Conservation (phyloP, 2,797 vertebrate species). For the Sphenodon punctatus region DNA sequence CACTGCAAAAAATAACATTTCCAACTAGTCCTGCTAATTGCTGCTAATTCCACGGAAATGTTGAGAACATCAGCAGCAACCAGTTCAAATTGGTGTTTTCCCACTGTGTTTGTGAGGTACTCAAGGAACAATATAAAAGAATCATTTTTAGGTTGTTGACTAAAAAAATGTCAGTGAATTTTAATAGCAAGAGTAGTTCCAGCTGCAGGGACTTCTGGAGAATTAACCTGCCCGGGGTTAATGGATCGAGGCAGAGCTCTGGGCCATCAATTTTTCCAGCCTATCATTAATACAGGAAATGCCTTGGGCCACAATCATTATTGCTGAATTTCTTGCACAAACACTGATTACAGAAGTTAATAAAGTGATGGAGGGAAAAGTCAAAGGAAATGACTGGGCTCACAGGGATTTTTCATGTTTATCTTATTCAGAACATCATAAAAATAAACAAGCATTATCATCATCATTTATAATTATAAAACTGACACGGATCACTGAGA, state of each 20-base stretch:
- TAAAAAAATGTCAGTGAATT: slow-evolving; percentile 7
- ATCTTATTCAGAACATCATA: slow-evolving; percentile 3
- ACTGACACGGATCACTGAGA: background rate
- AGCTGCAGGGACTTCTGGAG: slow-evolving; percentile 10
- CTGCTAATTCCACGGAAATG: slow-evolving; percentile 4
- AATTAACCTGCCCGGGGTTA: slow-evolving; percentile 6
- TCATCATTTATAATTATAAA: slow-evolving; percentile 4
- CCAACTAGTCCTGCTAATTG: background rate
- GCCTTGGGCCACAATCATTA: background rate
- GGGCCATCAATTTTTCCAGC: slow-evolving; percentile 16
- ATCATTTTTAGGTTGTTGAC: background rate
- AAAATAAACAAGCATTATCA: background rate
- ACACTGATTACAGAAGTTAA: slow-evolving; percentile 12
- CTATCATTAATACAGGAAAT: slow-evolving; percentile 44
- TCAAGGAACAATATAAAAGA: background rate
- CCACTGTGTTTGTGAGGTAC: slow-evolving; percentile 3
- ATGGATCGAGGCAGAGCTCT: background rate
- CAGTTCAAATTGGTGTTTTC: slow-evolving; percentile 15
- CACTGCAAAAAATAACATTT: background rate
- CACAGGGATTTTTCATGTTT: background rate
- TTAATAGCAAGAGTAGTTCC: background rate
- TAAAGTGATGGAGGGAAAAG: background rate
- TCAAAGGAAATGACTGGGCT: slow-evolving; percentile 35
- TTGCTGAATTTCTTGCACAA: slow-evolving; percentile 34
- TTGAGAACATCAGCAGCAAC: background rate